Percentiles rank a stretch among this genome's conserved stretches.
phyloP scores from a whole-genome alignment of 2,888 invertebrate species.

The Pristionchus arcanus region DNA sequence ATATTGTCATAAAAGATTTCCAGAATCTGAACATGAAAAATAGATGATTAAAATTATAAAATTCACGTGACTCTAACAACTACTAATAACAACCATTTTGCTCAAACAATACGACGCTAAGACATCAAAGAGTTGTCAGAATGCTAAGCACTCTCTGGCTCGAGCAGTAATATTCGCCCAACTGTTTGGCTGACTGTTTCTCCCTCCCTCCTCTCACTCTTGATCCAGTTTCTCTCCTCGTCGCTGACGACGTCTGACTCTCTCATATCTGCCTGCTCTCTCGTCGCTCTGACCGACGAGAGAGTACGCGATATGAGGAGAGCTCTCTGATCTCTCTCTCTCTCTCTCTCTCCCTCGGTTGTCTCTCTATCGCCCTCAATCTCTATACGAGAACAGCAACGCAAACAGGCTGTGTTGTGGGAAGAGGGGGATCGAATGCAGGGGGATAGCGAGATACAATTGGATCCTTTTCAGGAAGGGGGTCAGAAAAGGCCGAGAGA shows the following conservation, averaged over 20 bases:
- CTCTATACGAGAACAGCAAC: neutral
- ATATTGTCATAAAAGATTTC: too few species aligned
- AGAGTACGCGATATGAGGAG: neutral
- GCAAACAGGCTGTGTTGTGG: slow-evolving; percentile 36
- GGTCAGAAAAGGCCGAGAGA: neutral
- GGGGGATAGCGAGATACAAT: neutral
- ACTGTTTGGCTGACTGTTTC: slow-evolving; percentile 53
- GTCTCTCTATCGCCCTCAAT: slow-evolving; percentile 22
- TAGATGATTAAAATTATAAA: too few species aligned
- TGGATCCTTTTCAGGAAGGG: neutral
- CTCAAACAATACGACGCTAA: neutral
- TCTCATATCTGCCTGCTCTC: neutral
- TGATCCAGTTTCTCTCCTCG: slow-evolving; percentile 5
- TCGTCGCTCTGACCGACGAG: neutral
- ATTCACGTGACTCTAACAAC: neutral
- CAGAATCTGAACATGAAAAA: too few species aligned
- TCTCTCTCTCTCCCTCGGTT: neutral
- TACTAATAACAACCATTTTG: neutral
- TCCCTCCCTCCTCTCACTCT: slow-evolving; percentile 18
- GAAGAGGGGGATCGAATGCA: neutral
- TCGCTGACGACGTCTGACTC: neutral
- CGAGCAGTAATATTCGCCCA: neutral
- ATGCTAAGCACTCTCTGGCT: neutral
- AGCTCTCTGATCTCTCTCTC: neutral
- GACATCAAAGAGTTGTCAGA: neutral